Evolutionary conservation across 92 coral and sea anemone genomes (phyloP), one percentile per base, ranked within the genome.

Genomic region (Isaurus tuberculatus): DNA sequence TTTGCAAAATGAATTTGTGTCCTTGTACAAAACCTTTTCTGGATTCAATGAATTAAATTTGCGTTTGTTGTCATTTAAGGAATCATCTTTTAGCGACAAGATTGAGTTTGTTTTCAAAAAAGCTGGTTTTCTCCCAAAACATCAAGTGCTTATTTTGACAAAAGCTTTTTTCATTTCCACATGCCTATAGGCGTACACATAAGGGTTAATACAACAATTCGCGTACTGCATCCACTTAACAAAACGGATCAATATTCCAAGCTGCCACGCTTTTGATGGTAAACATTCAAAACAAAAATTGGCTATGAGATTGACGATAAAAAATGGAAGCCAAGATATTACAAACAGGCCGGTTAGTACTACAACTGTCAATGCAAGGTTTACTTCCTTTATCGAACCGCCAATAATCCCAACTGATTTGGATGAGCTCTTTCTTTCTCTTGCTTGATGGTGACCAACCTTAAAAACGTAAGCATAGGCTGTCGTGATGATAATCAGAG

Each of bases 201-300:
- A 93, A 1, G 98, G 98, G 55, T 95, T 95, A 2, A 93, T 33
- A 36, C 91, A 87, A 22, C 98, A 93, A 28, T 92, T 85, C 23
- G 86, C 84, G 73, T 95, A 95, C 57, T 95, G 98, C 92, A 93
- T 87, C 91, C 93, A 91, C 63, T 95, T 95, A 19, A 93, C 84
- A 75, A 89, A 87, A 22, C 89, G 86, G 13, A 91, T 86, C 11
- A 95, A 75, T 67, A 85, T 91, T 9, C 80, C 72, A 25, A 86
- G 61, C 40, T 65, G 86, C 23, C 83, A 75, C 9, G 84, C 69
- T 31, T 37, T 25, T 5, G 77, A 32, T 3, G 89, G 86, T 10
- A 89, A 29, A 48, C 93, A 91, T 1, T 70, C 8, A 27, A 72
- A 58, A 61, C 91, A 91, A 53, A 89, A 80, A 27, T 85, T 72